Base-by-base conservation (phyloP, 2,888 invertebrate genomes). In the Pyrochroa serraticornis region DNA sequence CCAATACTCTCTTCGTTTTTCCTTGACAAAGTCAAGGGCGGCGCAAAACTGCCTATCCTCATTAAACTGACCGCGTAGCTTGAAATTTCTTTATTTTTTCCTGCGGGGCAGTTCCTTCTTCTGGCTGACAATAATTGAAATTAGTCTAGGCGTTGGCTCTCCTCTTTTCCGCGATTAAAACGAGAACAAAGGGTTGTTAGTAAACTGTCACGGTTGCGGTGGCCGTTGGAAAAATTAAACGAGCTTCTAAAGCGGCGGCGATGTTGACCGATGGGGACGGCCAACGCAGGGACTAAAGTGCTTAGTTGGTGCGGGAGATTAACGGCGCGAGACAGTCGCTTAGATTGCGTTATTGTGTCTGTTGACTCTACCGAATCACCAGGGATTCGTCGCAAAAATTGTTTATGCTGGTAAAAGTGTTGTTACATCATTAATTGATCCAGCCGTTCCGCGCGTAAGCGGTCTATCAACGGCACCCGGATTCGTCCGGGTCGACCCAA, bases 381-480 rank as follows among this genome's bases (percentile, higher is more conserved):
- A 6, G 9, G 32, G 31, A 30, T 22, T 22, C 22, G 22, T 22
- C 22, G 22, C 22, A 51, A 53, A 53, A 46, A 44, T 46, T 53
- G 53, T 53, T 53, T 53, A 46, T 53, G 53, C 31, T 53, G 46
- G 53, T 38, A 10, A 46, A 53, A 53, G 48, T 48, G 48, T 55
- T 55, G 48, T 43, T 53, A 38, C 32, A 55, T 55, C 48, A 55
- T 55, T 55, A 55, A 55, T 47, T 55, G 48, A 55, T 37, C 42
- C 34, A 2, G 22, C 5, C 22, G 5, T 5, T 22, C n/a, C n/a
- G n/a, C n/a, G n/a, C n/a, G n/a, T n/a, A n/a, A n/a, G n/a, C n/a
- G n/a, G n/a, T n/a, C n/a, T n/a, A n/a, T n/a, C n/a, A n/a, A n/a
- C n/a, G n/a, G n/a, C n/a, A n/a, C n/a, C n/a, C n/a, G n/a, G n/a